A percentile compares a stretch with the other conserved stretches of the same genome.
These are phyloP conservation scores for Perizoma affinitatum DNA, from an alignment of 2,888 invertebrate species.

Conservation along the genomic window DNA sequence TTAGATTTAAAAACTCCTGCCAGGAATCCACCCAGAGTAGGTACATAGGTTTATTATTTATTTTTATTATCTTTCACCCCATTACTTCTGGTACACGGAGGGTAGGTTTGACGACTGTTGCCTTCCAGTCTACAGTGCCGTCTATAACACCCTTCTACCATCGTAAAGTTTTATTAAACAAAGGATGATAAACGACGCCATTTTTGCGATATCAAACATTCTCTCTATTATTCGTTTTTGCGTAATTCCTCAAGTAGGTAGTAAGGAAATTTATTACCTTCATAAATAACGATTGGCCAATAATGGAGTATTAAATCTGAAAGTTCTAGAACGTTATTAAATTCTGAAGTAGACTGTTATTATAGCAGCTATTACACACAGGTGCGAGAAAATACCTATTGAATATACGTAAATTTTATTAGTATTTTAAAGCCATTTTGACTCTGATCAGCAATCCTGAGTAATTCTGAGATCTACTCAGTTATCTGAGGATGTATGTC, in stretches of 20 bases:
- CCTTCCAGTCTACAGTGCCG: too few species aligned
- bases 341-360: slow-evolving; percentile 38
- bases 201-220: slow-evolving; percentile 27
- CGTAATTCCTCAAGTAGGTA: slow-evolving; percentile 46
- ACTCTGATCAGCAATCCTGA: too few species aligned
- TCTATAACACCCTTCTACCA: neutral
- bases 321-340: slow-evolving; percentile 49
- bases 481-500: too few species aligned
- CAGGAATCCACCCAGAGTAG: too few species aligned
- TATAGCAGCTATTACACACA: slow-evolving; percentile 15
- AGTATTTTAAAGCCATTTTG: too few species aligned
- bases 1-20: too few species aligned
- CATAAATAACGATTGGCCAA: slow-evolving; percentile 64
- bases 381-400: slow-evolving; percentile 6
- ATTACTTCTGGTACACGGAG: too few species aligned
- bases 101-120: too few species aligned
- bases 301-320: slow-evolving; percentile 61
- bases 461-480: too few species aligned
- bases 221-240: slow-evolving; percentile 46
- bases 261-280: slow-evolving; percentile 53
- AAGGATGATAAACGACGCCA: slow-evolving; percentile 29
- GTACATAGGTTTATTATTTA: too few species aligned
- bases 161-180: slow-evolving; percentile 29
- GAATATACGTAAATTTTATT: too few species aligned
- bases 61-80: too few species aligned